Conservation (phyloP, 2,797 vertebrate species). For the Erpetoichthys calabaricus region DNA sequence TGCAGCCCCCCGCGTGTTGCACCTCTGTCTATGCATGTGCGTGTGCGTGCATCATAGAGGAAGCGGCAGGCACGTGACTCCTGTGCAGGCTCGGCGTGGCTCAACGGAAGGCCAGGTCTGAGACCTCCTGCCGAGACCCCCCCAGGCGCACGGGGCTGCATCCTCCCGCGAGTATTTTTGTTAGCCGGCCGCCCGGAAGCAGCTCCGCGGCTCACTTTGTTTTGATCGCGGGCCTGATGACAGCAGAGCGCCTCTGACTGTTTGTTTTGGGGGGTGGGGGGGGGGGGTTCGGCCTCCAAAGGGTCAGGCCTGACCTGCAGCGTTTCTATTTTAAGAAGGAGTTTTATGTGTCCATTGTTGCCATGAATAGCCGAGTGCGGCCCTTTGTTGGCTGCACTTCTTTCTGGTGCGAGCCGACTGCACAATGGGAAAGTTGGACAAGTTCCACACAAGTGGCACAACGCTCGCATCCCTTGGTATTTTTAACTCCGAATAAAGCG, state of each 20-base stretch:
- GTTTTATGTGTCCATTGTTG: conserved; percentile 29
- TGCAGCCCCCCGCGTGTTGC: too few species aligned
- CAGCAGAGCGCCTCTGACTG: conserved; percentile 46
- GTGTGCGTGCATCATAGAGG: conserved; percentile 44
- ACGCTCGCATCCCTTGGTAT: conserved; percentile 19
- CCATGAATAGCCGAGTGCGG: conserved; percentile 39
- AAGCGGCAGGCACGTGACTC: conserved; percentile 64
- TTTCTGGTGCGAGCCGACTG: conserved; percentile 24
- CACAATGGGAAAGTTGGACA: conserved; percentile 14
- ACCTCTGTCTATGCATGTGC: too few species aligned
- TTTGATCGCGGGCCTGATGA: conserved; percentile 55
- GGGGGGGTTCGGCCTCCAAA: conserved; percentile 21
- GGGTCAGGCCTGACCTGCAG: conserved; percentile 19
- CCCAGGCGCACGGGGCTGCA: conserved; percentile 47
- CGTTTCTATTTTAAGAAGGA: conserved; percentile 43
- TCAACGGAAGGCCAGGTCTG: conserved; percentile 47
- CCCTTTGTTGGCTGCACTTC: conserved; percentile 38
- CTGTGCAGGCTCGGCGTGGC: conserved; percentile 54
- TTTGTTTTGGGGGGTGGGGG: conserved; percentile 46
- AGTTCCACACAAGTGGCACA: conserved; percentile 6
- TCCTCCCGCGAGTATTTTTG: conserved; percentile 65
- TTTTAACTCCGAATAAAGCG: conserved; percentile 17
- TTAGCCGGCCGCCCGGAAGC: conserved; percentile 66
- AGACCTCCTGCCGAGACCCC: conserved; percentile 48
- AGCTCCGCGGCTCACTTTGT: conserved; percentile 49